A percentile compares a stretch with the other conserved stretches of the same genome.
phyloP scores from a whole-genome alignment of 2,797 vertebrate genomes.

The Epinephelus coioides region DNA sequence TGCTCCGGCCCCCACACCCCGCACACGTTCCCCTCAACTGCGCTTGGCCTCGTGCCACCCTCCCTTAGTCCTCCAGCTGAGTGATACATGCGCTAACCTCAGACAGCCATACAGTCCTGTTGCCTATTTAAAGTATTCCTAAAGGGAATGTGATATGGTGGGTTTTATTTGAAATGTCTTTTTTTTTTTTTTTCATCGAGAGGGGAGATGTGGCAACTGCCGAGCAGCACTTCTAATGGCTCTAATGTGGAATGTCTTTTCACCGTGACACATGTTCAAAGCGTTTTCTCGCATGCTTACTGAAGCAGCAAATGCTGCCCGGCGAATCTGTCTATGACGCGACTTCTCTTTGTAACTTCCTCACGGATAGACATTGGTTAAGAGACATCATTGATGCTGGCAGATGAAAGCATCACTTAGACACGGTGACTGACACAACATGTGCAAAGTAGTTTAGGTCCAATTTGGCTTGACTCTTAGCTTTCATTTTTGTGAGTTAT shows the following conservation, averaged over 20 bases:
- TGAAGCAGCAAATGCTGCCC: constrained; percentile 66
- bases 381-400: constrained; percentile 13
- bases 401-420: constrained; percentile 28
- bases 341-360: constrained; percentile 39
- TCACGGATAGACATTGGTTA: constrained; percentile 1
- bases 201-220: constrained; percentile 64
- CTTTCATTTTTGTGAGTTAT: neutral
- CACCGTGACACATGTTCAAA: constrained; percentile 76
- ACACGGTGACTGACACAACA: constrained; percentile 35
- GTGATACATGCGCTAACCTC: constrained; percentile 75
- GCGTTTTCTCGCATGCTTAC: constrained; percentile 56
- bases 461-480: neutral
- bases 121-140: constrained; percentile 74
- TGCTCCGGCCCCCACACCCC: constrained; percentile 63
- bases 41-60: constrained; percentile 71
- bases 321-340: constrained; percentile 53
- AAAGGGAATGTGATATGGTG: constrained; percentile 62
- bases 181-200: constrained; percentile 57
- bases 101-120: constrained; percentile 59
- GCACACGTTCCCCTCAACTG: constrained; percentile 69
- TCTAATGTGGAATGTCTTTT: constrained; percentile 61
- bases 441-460: neutral
- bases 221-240: constrained; percentile 62
- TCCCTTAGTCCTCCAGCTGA: constrained; percentile 73
- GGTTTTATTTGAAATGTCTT: constrained; percentile 62